These are phyloP conservation scores for Diarsia mendica DNA, from an alignment of 2,888 invertebrate species.

Conservation along the genomic window DNA sequence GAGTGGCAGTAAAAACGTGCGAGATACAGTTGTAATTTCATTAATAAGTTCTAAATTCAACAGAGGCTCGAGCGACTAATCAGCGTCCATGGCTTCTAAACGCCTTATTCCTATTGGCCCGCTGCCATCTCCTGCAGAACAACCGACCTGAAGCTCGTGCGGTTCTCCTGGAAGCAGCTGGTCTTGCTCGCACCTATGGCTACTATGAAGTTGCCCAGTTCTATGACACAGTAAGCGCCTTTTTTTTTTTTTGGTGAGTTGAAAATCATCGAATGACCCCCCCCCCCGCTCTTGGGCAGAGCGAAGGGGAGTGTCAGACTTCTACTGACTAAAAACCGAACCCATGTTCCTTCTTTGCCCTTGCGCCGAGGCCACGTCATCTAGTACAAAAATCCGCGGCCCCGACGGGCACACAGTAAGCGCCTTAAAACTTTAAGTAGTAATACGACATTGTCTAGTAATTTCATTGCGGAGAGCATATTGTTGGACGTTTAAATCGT, in stretches of 20 bases:
- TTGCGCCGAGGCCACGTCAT: too few species aligned
- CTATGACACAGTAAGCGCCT: constrained; percentile 81
- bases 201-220: constrained; percentile 80
- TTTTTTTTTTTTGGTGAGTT: too few species aligned
- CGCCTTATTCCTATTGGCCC: constrained; percentile 81
- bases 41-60: constrained; percentile 1
- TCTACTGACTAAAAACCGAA: too few species aligned
- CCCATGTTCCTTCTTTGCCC: too few species aligned
- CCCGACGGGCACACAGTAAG: constrained; percentile 85
- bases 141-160: constrained; percentile 85
- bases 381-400: too few species aligned
- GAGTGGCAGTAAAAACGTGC: neutral
- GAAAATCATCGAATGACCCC: too few species aligned
- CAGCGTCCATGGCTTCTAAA: constrained; percentile 82
- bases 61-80: constrained; percentile 80
- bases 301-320: too few species aligned
- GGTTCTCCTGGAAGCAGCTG: constrained; percentile 78
- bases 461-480: constrained; percentile 24
- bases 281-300: too few species aligned
- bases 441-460: constrained; percentile 12
- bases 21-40: neutral
- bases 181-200: constrained; percentile 74
- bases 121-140: constrained; percentile 84
- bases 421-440: constrained; percentile 30
- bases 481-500: constrained; percentile 10